Evolutionary conservation across 1,140 invertebrate genomes (phyloP).

Genomic region (Steinernema feltiae): DNA sequence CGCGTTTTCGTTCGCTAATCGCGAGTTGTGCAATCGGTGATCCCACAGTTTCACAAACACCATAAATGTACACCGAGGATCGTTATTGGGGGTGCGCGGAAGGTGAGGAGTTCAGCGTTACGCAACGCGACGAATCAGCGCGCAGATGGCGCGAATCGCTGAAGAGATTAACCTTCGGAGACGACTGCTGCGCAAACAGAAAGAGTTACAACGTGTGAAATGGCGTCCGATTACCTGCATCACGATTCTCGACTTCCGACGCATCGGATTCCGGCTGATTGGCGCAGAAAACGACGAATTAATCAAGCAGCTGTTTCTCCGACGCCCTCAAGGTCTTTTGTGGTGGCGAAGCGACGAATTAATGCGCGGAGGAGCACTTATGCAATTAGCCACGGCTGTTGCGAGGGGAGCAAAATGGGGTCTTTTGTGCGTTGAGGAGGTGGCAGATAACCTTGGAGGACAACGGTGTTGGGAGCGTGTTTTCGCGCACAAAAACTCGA

Average conservation of each 20-base stretch:
- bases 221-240: no score
- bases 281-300: neutral
- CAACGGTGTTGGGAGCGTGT: neutral
- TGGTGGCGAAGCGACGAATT: neutral
- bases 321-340: neutral
- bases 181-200: neutral
- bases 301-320: neutral
- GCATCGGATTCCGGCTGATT: neutral
- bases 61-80: neutral
- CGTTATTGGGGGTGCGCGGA: no score
- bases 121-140: neutral
- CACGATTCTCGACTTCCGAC: neutral
- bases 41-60: neutral
- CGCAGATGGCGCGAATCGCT: neutral
- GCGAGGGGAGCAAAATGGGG: no score
- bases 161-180: neutral
- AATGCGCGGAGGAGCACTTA: neutral
- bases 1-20: neutral
- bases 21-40: neutral
- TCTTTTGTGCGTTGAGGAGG: neutral
- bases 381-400: neutral
- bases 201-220: slow-evolving; percentile 7
- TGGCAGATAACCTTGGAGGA: neutral
- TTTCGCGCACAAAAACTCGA: slow-evolving; percentile 12
- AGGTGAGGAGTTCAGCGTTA: slow-evolving; percentile 12